These are phyloP conservation scores for Ypsolopha sequella DNA, from an alignment of 2,888 invertebrate genomes.

Conservation along the genomic window DNA sequence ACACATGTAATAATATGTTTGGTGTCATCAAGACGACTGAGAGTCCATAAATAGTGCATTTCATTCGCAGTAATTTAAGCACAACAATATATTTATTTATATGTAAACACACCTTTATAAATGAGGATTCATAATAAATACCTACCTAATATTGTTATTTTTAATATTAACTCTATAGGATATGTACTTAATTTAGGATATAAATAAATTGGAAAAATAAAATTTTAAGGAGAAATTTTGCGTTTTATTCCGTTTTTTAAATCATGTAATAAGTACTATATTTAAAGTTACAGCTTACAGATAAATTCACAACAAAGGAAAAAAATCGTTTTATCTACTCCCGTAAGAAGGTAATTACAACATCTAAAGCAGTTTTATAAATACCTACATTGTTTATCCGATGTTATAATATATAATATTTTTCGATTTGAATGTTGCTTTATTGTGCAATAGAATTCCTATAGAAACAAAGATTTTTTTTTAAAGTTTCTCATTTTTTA, in stretches of 20 bases:
- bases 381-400: too few relatives aligned
- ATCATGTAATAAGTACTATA: too few relatives aligned
- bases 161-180: conserved; percentile 48
- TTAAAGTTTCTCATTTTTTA: too few relatives aligned
- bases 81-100: conserved; percentile 33
- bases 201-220: conserved; percentile 57
- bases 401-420: too few relatives aligned
- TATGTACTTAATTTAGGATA: conserved; percentile 63
- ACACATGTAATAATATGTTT: conserved; percentile 6
- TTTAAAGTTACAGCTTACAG: too few relatives aligned
- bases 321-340: too few relatives aligned
- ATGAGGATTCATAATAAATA: conserved; percentile 58
- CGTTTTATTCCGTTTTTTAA: conserved; percentile 18
- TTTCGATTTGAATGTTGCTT: too few relatives aligned
- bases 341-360: too few relatives aligned
- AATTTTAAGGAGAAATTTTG: conserved; percentile 47
- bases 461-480: too few relatives aligned
- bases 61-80: conserved; percentile 61
- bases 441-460: too few relatives aligned
- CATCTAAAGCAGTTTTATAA: too few relatives aligned
- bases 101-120: conserved; percentile 29
- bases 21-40: conserved; percentile 20
- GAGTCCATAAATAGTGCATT: conserved; percentile 63
- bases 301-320: too few relatives aligned
- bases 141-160: conserved; percentile 62